Evolutionary conservation across 2,888 invertebrate genomes (phyloP), one percentile per base, ranked within the genome.

Genomic region (Andrena praecox): DNA sequence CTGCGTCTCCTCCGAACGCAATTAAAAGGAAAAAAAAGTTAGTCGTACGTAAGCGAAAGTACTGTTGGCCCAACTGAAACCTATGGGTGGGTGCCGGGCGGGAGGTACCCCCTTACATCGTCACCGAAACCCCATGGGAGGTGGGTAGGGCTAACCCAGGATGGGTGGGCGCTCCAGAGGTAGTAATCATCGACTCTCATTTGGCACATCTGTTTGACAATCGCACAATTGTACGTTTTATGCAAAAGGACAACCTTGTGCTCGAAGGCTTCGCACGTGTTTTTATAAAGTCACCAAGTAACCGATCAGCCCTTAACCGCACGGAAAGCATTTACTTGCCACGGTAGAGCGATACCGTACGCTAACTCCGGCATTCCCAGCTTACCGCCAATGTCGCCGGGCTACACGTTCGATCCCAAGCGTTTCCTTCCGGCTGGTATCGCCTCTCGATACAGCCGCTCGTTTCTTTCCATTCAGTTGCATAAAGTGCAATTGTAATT

Each of bases 1-100:
- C 86, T 85, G 86, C 84, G 42, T 87, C 88, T 84, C 66, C 66
- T 59, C n/a, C 52, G 54, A 79, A 77, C 74, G 76, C 64, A 73
- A 80, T 86, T 85, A 86, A 80, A 85, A 42, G 27, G 64, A 82
- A n/a, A n/a, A n/a, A n/a, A n/a, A 84, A 60, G 83, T 87, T 42
- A 90, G 88, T 89, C 87, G 82, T 90, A 89, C 90, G 93, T 92
- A 92, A 93, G 93, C 92, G 91, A 92, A 91, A 93, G 94, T 94
- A 94, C 94, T 94, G 93, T 94, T 92, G 93, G 93, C 93, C 93
- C 93, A 89, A 93, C 91, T 91, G 90, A 93, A 91, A 93, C 92
- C 93, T 90, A 89, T 92, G 94, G 89, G 93, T 93, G 93, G 93
- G 93, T 92, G 92, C 92, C 89, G 92, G 93, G 93, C 92, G 92